A percentile compares a stretch with the other conserved stretches of the same genome.
phyloP scores from a whole-genome alignment of 2,888 invertebrate genomes.

The Agriopis leucophaearia region DNA sequence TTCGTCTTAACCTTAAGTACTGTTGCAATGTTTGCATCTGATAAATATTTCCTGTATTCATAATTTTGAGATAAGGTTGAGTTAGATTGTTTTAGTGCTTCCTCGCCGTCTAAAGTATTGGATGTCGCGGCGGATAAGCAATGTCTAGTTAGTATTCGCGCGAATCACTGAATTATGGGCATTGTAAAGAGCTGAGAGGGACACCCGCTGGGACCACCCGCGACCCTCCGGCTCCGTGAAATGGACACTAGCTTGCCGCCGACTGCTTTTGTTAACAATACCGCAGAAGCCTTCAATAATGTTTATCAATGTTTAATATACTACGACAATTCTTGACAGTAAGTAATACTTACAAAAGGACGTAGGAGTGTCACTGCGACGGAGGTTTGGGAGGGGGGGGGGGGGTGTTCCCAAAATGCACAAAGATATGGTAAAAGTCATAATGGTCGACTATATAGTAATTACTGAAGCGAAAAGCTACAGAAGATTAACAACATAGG shows the following conservation, averaged over 20 bases:
- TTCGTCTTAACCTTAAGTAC: conserved; percentile 28
- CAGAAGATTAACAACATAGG: too few relatives aligned
- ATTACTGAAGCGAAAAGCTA: too few relatives aligned
- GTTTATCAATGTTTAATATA: conserved; percentile 18
- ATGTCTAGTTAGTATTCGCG: conserved; percentile 75
- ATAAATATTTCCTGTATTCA: conserved; percentile 52
- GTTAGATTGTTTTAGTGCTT: conserved; percentile 73
- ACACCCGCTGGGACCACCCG: conserved; percentile 84
- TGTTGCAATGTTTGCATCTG: conserved; percentile 48
- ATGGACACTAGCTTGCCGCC: conserved; percentile 51
- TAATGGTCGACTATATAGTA: too few relatives aligned
- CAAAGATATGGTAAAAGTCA: too few relatives aligned
- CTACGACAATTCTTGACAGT: not conserved
- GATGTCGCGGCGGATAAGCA: conserved; percentile 72
- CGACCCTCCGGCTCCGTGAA: conserved; percentile 56
- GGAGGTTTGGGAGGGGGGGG: too few relatives aligned
- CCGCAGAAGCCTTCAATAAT: conserved; percentile 38
- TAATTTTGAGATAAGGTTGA: conserved; percentile 57
- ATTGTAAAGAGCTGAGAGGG: conserved; percentile 69
- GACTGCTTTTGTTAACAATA: conserved; percentile 41
- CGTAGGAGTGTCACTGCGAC: too few relatives aligned
- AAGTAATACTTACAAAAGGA: too few relatives aligned
- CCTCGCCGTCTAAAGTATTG: conserved; percentile 69
- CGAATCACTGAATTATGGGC: conserved; percentile 81
- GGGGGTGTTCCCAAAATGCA: too few relatives aligned